Evolutionary conservation across 2,113 vertebrate genomes (phyloP).

Genomic region (Vireo altiloquus): DNA sequence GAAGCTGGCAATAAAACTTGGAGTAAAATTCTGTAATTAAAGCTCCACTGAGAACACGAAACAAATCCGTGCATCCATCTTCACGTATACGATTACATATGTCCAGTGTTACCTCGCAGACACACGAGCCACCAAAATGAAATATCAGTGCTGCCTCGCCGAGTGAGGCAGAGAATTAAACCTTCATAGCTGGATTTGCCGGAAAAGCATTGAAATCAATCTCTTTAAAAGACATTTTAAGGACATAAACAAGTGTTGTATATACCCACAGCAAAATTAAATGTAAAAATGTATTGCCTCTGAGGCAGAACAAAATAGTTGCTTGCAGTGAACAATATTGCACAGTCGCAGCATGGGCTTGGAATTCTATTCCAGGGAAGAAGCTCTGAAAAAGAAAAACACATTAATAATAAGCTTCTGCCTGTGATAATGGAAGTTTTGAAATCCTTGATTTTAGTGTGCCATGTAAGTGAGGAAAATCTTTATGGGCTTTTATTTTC

Average conservation of each 20-base stretch:
- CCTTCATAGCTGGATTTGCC: conserved; percentile 63
- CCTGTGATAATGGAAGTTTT: conserved; percentile 45
- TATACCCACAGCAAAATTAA: conserved; percentile 73
- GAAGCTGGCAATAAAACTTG: conserved; percentile 28
- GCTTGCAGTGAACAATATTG: conserved; percentile 73
- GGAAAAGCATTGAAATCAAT: conserved; percentile 68
- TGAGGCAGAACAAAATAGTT: conserved; percentile 67
- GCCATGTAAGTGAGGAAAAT: neutral
- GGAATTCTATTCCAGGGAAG: conserved; percentile 65
- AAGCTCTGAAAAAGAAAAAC: conserved; percentile 51
- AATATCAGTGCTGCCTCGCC: neutral
- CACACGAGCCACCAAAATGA: conserved; percentile 30
- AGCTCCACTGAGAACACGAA: conserved; percentile 27
- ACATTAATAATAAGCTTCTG: conserved; percentile 68
- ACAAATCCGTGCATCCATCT: neutral
- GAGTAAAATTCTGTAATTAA: conserved; percentile 67
- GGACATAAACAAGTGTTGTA: conserved; percentile 70
- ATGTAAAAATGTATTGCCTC: conserved; percentile 71
- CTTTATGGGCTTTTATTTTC: neutral
- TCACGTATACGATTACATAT: neutral
- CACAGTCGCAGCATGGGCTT: conserved; percentile 63
- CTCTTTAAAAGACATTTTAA: conserved; percentile 74
- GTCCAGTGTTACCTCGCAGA: conserved; percentile 18
- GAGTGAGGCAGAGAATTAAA: conserved; percentile 58
- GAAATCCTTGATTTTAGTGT: conserved; percentile 16